Conservation (phyloP, 2,113 vertebrate species). For the Pao palembangensis region DNA sequence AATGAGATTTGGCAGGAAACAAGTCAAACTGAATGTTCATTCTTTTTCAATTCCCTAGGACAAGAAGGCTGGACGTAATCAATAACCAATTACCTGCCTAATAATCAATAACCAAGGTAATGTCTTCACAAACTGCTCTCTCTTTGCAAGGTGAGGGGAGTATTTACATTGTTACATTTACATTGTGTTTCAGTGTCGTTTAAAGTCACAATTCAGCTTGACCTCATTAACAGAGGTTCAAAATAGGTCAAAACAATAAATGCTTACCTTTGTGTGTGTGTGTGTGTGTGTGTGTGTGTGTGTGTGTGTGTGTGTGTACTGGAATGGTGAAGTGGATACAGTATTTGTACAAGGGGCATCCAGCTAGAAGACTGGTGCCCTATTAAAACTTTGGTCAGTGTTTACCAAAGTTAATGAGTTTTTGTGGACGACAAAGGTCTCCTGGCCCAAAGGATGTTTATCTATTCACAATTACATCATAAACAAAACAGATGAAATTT, state of each 20-base stretch:
- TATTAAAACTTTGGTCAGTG: not conserved
- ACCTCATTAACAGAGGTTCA: too few species aligned
- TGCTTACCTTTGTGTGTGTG: too few species aligned
- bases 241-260: too few species aligned
- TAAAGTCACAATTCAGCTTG: too few species aligned
- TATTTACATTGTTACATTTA: too few species aligned
- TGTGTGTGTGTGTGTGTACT: too few species aligned
- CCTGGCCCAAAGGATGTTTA: not conserved
- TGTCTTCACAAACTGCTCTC: conserved; percentile 3
- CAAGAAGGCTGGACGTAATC: conserved; percentile 35
- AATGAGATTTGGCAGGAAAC: conserved; percentile 38
- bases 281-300: too few species aligned
- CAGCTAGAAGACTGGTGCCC: not conserved
- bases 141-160: not conserved
- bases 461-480: not conserved
- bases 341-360: not conserved
- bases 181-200: too few species aligned
- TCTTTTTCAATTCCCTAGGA: conserved; percentile 21
- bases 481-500: not conserved
- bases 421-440: not conserved
- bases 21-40: conserved; percentile 23
- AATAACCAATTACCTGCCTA: conserved; percentile 56
- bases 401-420: not conserved
- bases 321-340: too few species aligned
- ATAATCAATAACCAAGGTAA: conserved; percentile 51